Percentiles rank a stretch among this genome's conserved stretches.
Conservation (phyloP, 2,888 invertebrate species). For the Leucoptera coffeella region DNA sequence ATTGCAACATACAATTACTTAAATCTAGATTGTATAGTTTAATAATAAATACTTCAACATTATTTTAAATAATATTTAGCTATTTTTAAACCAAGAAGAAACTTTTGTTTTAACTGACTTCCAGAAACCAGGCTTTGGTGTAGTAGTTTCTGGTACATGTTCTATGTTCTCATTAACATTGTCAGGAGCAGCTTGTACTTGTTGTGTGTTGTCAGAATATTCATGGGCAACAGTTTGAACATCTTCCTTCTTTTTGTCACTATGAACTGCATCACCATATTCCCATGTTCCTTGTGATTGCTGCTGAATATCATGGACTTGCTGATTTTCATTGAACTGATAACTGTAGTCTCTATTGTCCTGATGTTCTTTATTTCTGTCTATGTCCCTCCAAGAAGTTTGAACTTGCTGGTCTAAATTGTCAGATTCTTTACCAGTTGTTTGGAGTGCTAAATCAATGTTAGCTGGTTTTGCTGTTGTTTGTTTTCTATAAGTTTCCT, state of each 20-base stretch:
- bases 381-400: constrained; percentile 1
- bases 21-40: too few species aligned
- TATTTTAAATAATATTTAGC: too few species aligned
- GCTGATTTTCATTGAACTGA: neutral
- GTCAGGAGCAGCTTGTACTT: neutral
- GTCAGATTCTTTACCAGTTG: too few species aligned
- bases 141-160: constrained; percentile 10
- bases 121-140: constrained; percentile 50
- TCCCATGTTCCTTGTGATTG: neutral
- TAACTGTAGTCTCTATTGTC: neutral
- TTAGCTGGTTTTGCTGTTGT: too few species aligned
- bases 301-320: neutral
- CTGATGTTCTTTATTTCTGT: neutral
- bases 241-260: too few species aligned
- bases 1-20: too few species aligned
- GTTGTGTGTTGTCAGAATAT: neutral
- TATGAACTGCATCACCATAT: too few species aligned
- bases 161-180: constrained; percentile 1
- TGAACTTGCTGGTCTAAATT: constrained; percentile 1
- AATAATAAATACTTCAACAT: too few species aligned
- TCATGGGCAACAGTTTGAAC: too few species aligned
- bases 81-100: constrained; percentile 39
- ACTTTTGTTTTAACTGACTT: constrained; percentile 46
- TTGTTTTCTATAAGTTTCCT: too few species aligned
- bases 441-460: too few species aligned